phyloP scores from a whole-genome alignment of 2,888 invertebrate species.

The Drosophila melanosoma region DNA sequence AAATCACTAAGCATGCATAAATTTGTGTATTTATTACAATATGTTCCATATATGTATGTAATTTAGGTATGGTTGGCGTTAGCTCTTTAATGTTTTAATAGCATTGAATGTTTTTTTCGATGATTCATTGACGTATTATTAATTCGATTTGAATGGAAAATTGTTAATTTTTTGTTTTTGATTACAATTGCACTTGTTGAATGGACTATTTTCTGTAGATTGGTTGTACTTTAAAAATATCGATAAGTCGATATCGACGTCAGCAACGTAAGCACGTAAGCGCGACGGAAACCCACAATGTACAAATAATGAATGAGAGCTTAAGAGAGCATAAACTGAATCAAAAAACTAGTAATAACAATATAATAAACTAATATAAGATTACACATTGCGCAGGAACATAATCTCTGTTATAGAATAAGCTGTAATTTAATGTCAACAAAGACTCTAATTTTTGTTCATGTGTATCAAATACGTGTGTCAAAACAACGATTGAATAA shows the following conservation, averaged over 20 bases:
- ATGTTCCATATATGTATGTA: slow-evolving; percentile 34
- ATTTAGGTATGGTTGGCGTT: slow-evolving; percentile 17
- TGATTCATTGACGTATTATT: slow-evolving; percentile 34
- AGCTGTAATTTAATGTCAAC: neutral
- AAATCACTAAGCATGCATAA: slow-evolving; percentile 38
- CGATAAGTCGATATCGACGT: slow-evolving; percentile 26
- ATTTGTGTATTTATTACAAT: slow-evolving; percentile 35
- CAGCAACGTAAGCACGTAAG: slow-evolving; percentile 8
- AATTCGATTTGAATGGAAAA: slow-evolving; percentile 7
- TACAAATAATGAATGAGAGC: neutral
- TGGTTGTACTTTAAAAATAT: slow-evolving; percentile 23
- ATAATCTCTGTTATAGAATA: neutral
- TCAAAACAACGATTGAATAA: neutral
- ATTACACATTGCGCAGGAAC: neutral
- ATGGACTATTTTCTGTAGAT: slow-evolving; percentile 35
- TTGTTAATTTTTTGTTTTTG: slow-evolving; percentile 28
- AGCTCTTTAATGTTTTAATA: slow-evolving; percentile 8
- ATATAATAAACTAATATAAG: neutral
- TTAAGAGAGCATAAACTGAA: neutral
- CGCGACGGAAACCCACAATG: neutral
- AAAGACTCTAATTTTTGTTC: neutral
- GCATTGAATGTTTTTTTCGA: slow-evolving; percentile 18
- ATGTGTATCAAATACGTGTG: neutral
- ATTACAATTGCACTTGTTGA: slow-evolving; percentile 57
- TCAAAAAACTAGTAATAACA: neutral